A percentile compares a stretch with the other conserved stretches of the same genome.
These are phyloP conservation scores for Mola mola DNA, from an alignment of 2,113 vertebrate genomes.

Conservation along the genomic window DNA sequence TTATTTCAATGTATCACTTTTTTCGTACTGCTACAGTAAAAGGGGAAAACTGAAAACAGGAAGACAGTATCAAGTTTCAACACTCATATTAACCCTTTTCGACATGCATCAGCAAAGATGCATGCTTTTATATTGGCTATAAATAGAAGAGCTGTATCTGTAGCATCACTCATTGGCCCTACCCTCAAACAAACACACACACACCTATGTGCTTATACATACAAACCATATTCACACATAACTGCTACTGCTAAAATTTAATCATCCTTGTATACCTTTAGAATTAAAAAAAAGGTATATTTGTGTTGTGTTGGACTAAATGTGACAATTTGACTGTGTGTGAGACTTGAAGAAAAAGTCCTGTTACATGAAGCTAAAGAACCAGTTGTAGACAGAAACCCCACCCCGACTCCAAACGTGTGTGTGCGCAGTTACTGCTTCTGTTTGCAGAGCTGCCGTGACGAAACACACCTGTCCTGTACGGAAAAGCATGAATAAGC, in stretches of 20 bases:
- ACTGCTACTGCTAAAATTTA: too few relatives aligned
- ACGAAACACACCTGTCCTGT: conserved; percentile 58
- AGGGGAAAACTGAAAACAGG: background rate
- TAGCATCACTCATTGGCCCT: background rate
- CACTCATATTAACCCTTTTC: conserved; percentile 38
- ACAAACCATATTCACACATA: background rate
- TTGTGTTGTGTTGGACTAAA: too few relatives aligned
- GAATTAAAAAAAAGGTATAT: too few relatives aligned
- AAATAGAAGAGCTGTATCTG: conserved; percentile 41
- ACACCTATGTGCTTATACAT: too few relatives aligned
- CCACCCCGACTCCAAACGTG: conserved; percentile 26
- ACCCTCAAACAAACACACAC: background rate
- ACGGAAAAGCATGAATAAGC: conserved; percentile 34
- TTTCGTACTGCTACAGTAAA: background rate
- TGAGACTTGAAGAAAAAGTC: background rate
- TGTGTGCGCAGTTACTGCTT: conserved; percentile 12
- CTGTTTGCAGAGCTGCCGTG: conserved; percentile 57
- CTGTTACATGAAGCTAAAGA: background rate
- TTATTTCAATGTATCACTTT: conserved; percentile 4
- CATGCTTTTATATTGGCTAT: conserved; percentile 51
- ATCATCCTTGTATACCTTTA: too few relatives aligned
- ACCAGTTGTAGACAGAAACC: conserved; percentile 3
- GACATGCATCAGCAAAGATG: conserved; percentile 42
- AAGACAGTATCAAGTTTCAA: background rate
- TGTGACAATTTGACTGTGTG: too few relatives aligned